phyloP scores from a whole-genome alignment of 2,888 invertebrate genomes.

The Asteroscopus sphinx region DNA sequence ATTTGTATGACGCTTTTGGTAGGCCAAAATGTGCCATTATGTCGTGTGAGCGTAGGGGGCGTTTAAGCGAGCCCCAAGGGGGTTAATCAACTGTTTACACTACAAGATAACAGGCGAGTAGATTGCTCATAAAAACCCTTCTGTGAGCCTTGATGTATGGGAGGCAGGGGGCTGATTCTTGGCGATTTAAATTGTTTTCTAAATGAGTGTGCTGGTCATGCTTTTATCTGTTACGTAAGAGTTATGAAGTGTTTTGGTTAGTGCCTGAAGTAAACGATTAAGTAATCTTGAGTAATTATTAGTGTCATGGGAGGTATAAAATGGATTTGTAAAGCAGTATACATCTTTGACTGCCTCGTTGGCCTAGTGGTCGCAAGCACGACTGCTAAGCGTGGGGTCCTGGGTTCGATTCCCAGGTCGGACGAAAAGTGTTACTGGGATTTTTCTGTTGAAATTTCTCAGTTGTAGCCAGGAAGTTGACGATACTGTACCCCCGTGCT shows the following conservation, averaged over 20 bases:
- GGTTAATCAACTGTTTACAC: slow-evolving; percentile 64
- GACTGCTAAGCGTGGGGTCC: too few relatives aligned
- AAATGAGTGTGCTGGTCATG: slow-evolving; percentile 22
- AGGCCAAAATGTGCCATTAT: slow-evolving; percentile 49
- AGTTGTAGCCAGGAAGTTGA: too few relatives aligned
- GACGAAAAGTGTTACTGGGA: too few relatives aligned
- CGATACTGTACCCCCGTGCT: too few relatives aligned
- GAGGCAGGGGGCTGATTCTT: slow-evolving; percentile 14
- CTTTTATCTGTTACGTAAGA: slow-evolving; percentile 2
- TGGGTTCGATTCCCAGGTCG: too few relatives aligned
- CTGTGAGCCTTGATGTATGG: slow-evolving; percentile 40
- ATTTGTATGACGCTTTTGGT: slow-evolving; percentile 8
- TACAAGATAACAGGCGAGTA: slow-evolving; percentile 56
- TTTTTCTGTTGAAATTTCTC: too few relatives aligned
- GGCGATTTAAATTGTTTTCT: slow-evolving; percentile 36
- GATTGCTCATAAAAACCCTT: slow-evolving; percentile 61
- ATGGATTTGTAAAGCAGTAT: too few relatives aligned
- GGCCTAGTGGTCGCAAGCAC: too few relatives aligned
- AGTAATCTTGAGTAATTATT: too few relatives aligned
- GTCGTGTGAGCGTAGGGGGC: slow-evolving; percentile 59
- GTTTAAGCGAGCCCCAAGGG: slow-evolving; percentile 57
- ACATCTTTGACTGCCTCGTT: too few relatives aligned
- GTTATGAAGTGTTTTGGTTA: not conserved
- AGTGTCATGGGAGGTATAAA: too few relatives aligned
- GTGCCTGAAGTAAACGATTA: not conserved